phyloP scores from a whole-genome alignment of 2,888 invertebrate species.

The Ophion obscuratus region DNA sequence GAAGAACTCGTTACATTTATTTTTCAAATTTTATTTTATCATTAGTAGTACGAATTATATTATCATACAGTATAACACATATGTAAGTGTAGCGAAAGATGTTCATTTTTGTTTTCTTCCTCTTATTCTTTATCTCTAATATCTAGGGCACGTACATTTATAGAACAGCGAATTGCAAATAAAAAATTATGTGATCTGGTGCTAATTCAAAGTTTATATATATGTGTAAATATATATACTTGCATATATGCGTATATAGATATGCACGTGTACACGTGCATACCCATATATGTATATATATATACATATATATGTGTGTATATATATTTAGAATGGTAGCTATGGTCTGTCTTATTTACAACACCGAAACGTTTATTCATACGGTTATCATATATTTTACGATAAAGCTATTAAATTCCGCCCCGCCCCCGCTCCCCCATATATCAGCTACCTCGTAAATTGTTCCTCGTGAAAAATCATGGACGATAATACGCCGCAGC shows the following conservation, averaged over 20 bases:
- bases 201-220: conserved; percentile 74
- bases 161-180: conserved; percentile 82
- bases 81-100: conserved; percentile 65
- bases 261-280: conserved; percentile 37
- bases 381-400: conserved; percentile 48
- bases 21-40: conserved; percentile 13
- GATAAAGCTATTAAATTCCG: conserved; percentile 59
- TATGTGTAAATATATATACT: conserved; percentile 48
- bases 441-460: neutral
- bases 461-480: conserved; percentile 27
- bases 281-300: conserved; percentile 39
- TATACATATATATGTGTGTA: conserved; percentile 57
- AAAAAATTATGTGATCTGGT: conserved; percentile 80
- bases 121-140: conserved; percentile 64
- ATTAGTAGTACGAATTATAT: conserved; percentile 78
- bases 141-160: conserved; percentile 81
- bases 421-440: neutral
- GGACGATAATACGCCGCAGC: conserved; percentile 30
- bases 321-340: conserved; percentile 68
- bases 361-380: conserved; percentile 77
- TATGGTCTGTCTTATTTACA: conserved; percentile 78
- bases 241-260: conserved; percentile 59
- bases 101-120: neutral
- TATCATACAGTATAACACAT: conserved; percentile 77
- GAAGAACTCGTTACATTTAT: conserved; percentile 81